phyloP scores from a whole-genome alignment of 2,113 vertebrate species.

The Corythornis vintsioides region DNA sequence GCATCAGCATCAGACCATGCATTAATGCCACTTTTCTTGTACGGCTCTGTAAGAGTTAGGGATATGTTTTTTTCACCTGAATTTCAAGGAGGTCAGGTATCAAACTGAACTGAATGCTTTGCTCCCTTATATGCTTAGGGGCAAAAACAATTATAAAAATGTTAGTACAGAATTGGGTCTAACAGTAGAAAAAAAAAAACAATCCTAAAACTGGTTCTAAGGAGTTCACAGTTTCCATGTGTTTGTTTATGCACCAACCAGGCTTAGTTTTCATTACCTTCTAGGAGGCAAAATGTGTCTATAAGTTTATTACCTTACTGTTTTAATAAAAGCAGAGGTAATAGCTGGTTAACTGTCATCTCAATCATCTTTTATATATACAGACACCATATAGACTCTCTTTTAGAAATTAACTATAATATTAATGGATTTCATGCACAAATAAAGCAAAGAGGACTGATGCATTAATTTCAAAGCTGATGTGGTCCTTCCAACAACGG shows the following conservation, averaged over 20 bases:
- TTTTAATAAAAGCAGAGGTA: background rate
- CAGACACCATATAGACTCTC: background rate
- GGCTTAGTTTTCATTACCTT: background rate
- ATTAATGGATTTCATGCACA: conserved; percentile 12
- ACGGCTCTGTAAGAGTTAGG: background rate
- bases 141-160: background rate
- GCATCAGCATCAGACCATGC: background rate
- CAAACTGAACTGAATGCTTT: background rate
- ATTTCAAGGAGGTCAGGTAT: background rate
- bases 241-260: background rate
- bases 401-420: conserved; percentile 1
- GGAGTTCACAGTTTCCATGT: background rate
- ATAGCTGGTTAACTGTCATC: background rate
- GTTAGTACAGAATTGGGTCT: background rate
- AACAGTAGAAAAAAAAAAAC: background rate
- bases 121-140: background rate
- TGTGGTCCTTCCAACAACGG: background rate
- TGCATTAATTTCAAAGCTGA: conserved; percentile 50
- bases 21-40: background rate
- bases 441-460: background rate
- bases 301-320: background rate
- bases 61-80: background rate
- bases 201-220: background rate
- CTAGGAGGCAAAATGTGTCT: background rate
- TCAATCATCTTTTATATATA: background rate